Evolutionary conservation across 2,113 vertebrate genomes (phyloP).

Genomic region (Hydropotes inermis): DNA sequence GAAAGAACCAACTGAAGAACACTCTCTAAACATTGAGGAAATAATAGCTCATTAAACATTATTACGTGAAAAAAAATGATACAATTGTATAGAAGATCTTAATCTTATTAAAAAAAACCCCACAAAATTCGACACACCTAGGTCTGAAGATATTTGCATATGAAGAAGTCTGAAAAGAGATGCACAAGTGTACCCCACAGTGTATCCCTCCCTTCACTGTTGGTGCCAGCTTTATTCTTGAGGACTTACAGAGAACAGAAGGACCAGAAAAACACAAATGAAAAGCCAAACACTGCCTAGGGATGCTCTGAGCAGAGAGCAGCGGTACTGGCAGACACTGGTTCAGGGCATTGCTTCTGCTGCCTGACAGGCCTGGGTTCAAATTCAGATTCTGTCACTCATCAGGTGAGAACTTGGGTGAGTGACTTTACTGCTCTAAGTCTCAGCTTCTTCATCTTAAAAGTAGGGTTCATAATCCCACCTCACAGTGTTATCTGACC

Average conservation of each 20-base stretch:
- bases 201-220: not conserved
- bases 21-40: not conserved
- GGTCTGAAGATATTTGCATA: not conserved
- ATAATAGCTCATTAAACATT: not conserved
- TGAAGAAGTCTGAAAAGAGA: not conserved
- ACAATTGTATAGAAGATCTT: not conserved
- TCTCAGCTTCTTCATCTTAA: not conserved
- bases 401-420: not conserved
- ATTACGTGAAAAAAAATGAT: not conserved
- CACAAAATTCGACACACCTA: not conserved
- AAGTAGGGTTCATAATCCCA: not conserved
- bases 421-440: not conserved
- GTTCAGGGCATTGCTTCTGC: not conserved
- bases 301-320: not conserved
- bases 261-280: not conserved
- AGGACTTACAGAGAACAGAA: not conserved
- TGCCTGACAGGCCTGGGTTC: not conserved
- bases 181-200: not conserved
- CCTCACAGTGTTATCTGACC: not conserved
- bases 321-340: fast-evolving
- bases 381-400: not conserved
- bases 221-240: not conserved
- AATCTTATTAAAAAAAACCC: not conserved
- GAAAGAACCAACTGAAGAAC: not conserved
- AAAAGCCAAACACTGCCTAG: not conserved